These are phyloP conservation scores for Aptenodytes patagonicus DNA, from an alignment of 2,113 vertebrate species.

Conservation along the genomic window DNA sequence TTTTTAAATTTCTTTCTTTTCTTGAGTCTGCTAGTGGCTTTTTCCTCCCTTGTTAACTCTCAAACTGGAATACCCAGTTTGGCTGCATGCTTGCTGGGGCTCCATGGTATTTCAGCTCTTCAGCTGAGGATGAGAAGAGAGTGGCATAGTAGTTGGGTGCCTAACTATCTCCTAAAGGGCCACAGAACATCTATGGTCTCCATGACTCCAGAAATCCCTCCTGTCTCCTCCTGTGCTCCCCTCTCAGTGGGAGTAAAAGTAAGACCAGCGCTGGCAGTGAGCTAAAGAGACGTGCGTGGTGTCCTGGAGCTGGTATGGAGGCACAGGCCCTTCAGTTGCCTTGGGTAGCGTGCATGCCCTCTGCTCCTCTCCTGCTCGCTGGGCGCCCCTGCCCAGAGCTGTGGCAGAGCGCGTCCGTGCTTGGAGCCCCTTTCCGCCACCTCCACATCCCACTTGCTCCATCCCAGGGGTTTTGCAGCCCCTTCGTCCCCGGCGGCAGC, in stretches of 20 bases:
- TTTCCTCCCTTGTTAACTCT: background rate
- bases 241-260: background rate
- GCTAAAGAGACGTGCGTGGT: accelerated
- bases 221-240: background rate
- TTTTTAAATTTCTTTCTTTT: background rate
- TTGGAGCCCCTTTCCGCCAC: background rate
- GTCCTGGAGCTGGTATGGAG: background rate
- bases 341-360: background rate
- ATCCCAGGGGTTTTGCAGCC: background rate
- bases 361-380: background rate
- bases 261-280: background rate
- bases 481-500: accelerated
- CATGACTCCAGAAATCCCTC: background rate
- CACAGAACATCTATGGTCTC: background rate
- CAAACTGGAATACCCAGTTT: background rate
- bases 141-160: background rate
- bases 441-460: background rate
- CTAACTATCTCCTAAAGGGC: background rate
- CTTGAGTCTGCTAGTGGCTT: background rate
- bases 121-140: background rate
- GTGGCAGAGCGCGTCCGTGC: accelerated
- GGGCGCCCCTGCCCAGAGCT: background rate
- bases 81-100: background rate
- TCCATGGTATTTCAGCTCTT: background rate
- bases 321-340: accelerated